Percentiles rank a stretch among this genome's conserved stretches.
phyloP scores from a whole-genome alignment of 2,113 vertebrate genomes.

The Callopanchax toddi region DNA sequence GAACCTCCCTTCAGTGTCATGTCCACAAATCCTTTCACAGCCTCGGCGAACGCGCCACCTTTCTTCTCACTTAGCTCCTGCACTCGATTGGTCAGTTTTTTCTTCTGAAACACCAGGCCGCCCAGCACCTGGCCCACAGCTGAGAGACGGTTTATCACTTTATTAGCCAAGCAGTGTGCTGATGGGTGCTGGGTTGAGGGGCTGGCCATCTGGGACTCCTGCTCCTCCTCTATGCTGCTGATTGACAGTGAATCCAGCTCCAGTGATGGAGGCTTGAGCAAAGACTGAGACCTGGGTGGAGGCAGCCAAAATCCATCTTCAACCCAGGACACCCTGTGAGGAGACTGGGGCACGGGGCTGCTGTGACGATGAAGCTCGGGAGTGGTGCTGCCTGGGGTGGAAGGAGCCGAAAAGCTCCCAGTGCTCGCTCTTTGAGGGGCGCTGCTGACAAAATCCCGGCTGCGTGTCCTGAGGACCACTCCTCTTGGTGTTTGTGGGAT shows the following conservation, averaged over 20 bases:
- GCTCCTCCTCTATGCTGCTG: conserved; percentile 84
- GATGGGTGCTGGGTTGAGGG: conserved; percentile 10
- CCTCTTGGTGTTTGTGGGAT: conserved; percentile 10
- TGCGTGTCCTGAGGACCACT: conserved; percentile 71
- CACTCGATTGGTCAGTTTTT: conserved; percentile 77
- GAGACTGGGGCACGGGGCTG: conserved; percentile 60
- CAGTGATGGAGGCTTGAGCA: conserved; percentile 57
- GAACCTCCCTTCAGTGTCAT: conserved; percentile 44
- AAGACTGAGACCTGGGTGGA: conserved; percentile 44
- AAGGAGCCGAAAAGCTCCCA: conserved; percentile 16
- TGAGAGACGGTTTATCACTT: conserved; percentile 81
- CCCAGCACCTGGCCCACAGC: conserved; percentile 80
- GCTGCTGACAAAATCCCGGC: conserved; percentile 18
- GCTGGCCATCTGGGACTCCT: conserved; percentile 41
- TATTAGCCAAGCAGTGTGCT: conserved; percentile 72
- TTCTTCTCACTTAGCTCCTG: conserved; percentile 80
- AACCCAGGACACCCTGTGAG: conserved; percentile 87
- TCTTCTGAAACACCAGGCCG: conserved; percentile 77
- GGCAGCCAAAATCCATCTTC: conserved; percentile 78
- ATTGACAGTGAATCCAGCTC: conserved; percentile 79
- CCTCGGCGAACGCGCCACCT: conserved; percentile 71
- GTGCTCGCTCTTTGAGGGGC: conserved; percentile 8
- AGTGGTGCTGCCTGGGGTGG: not conserved
- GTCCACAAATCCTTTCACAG: conserved; percentile 71
- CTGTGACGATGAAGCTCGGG: conserved; percentile 35